Percentiles rank a stretch among this genome's conserved stretches.
These are phyloP conservation scores for Oreotrochilus melanogaster DNA, from an alignment of 2,113 vertebrate genomes.

Conservation along the genomic window DNA sequence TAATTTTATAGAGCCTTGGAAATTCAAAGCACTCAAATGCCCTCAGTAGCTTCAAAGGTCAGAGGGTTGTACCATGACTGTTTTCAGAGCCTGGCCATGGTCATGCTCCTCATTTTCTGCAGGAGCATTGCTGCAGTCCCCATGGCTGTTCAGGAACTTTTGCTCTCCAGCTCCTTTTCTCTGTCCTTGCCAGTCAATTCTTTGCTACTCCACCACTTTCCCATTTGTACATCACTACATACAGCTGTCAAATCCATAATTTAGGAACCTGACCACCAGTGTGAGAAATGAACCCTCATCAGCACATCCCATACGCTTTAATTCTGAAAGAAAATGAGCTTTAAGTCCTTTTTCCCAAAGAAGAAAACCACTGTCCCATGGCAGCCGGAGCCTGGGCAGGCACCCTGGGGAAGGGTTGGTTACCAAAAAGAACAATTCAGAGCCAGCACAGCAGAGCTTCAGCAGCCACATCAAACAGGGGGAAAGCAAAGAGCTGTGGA, in stretches of 20 bases:
- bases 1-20: background rate
- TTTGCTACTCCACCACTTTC: conserved; percentile 68
- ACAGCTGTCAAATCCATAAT: conserved; percentile 57
- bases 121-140: background rate
- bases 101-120: background rate
- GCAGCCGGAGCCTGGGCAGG: background rate
- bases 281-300: conserved; percentile 46
- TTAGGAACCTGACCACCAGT: conserved; percentile 45
- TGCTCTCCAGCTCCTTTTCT: background rate
- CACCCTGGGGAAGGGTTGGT: rapidly evolving
- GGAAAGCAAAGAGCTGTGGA: too few relatives aligned
- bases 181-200: conserved; percentile 64
- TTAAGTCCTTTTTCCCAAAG: background rate
- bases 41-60: conserved; percentile 11
- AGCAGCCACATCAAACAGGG: too few relatives aligned
- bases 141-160: background rate
- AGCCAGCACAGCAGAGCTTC: background rate
- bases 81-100: background rate
- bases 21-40: background rate
- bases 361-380: background rate
- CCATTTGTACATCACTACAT: conserved; percentile 48
- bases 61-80: background rate
- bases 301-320: background rate
- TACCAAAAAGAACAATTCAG: background rate
- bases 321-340: conserved; percentile 18